Evolutionary conservation across 2,888 invertebrate genomes (phyloP), one percentile per base, ranked within the genome.

Genomic region (Villa cingulata): DNA sequence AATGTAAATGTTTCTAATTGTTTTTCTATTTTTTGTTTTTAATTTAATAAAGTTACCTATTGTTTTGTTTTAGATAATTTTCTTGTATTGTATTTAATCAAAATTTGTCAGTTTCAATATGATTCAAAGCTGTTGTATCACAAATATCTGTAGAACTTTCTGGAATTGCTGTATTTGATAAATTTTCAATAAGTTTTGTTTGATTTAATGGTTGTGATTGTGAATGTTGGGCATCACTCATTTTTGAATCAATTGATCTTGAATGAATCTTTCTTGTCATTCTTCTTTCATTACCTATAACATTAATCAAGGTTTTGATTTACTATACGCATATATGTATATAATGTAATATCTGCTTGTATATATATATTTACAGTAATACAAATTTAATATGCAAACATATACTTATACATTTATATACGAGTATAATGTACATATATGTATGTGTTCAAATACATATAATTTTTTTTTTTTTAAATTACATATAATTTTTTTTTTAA

Each of bases 261-360:
- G 68, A 66, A 53, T 67, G 66, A 56, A 66, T 66, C 58, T 67
- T 68, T 50, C 67, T 64, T 54, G 62, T 63, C 64, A 68, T 66
- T 53, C 66, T 49, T 48, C 50, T 49, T 39, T 52, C 51, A 34
- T 37, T 64, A 56, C 68, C 68, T 68, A 59, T 55, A 52, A 10
- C n/a, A n/a, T n/a, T n/a, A n/a, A n/a, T n/a, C n/a, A n/a, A n/a
- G n/a, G n/a, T n/a, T n/a, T n/a, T n/a, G n/a, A n/a, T n/a, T n/a
- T n/a, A n/a, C n/a, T n/a, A n/a, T n/a, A n/a, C n/a, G n/a, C n/a
- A n/a, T n/a, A n/a, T n/a, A n/a, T n/a, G n/a, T n/a, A n/a, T n/a
- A n/a, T n/a, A n/a, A n/a, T n/a, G n/a, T n/a, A n/a, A n/a, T n/a
- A n/a, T n/a, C n/a, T n/a, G n/a, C n/a, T n/a, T n/a, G n/a, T n/a